Conservation (phyloP, 2,113 vertebrate genomes). For the Xenopus tropicalis region UCB_Xtro_10.0 CM004450.2:101880501-101881000, state of each 20-base stretch:
- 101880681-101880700: conserved; percentile 58
- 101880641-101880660: conserved; percentile 39
- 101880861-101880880: no score
- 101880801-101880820: no score
- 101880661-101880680: conserved; percentile 50
- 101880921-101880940: no score
- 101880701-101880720: conserved; percentile 59
- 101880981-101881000: no score
- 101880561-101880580: conserved; percentile 73
- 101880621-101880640: conserved; percentile 45
- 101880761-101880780: not conserved
- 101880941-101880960: no score
- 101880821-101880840: no score
- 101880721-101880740: conserved; percentile 72
- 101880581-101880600: conserved; percentile 62
- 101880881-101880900: no score
- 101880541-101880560: conserved; percentile 86
- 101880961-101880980: no score
- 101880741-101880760: conserved; percentile 31
- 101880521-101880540: conserved; percentile 31
- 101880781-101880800: not conserved
- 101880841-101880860: no score
- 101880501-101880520: no score
- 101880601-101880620: conserved; percentile 50
- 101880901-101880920: no score